Conservation (phyloP, 2,888 invertebrate species). For the Ormyrus labotus region DNA sequence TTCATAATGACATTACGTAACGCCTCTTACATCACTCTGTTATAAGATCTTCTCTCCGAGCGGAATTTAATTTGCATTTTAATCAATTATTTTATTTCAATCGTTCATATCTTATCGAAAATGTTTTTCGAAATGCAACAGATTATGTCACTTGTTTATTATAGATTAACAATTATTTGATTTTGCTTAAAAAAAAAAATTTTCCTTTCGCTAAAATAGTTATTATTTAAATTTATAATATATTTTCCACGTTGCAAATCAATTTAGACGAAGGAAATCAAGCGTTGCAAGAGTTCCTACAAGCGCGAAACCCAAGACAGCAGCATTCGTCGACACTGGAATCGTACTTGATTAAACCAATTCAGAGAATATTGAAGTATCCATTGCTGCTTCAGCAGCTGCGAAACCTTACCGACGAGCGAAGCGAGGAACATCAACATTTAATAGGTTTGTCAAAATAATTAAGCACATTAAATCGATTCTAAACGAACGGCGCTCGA, state of each 20-base stretch:
- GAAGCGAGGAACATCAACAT: slow-evolving; percentile 95
- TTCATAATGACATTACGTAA: slow-evolving; percentile 44
- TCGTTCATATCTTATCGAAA: neutral
- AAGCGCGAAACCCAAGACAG: slow-evolving; percentile 95
- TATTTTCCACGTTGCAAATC: neutral
- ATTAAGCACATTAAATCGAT: slow-evolving; percentile 6
- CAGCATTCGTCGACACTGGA: slow-evolving; percentile 98
- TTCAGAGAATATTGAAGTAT: slow-evolving; percentile 98
- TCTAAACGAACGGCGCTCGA: neutral
- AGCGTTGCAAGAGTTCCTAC: slow-evolving; percentile 95
- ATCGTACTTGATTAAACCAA: slow-evolving; percentile 98
- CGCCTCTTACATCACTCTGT: slow-evolving; percentile 1
- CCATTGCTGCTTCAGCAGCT: slow-evolving; percentile 95
- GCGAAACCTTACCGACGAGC: slow-evolving; percentile 93
- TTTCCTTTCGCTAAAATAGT: no score
- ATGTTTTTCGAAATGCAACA: neutral
- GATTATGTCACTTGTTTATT: neutral
- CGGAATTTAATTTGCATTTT: neutral
- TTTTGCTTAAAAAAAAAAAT: slow-evolving; percentile 4
- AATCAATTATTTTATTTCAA: neutral
- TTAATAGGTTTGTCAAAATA: slow-evolving; percentile 84
- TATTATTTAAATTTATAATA: no score
- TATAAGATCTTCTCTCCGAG: no score
- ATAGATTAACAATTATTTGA: neutral
- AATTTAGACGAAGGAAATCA: slow-evolving; percentile 93